These are phyloP conservation scores for Drosophila dives DNA, from an alignment of 2,888 invertebrate species.

Conservation along the genomic window DNA sequence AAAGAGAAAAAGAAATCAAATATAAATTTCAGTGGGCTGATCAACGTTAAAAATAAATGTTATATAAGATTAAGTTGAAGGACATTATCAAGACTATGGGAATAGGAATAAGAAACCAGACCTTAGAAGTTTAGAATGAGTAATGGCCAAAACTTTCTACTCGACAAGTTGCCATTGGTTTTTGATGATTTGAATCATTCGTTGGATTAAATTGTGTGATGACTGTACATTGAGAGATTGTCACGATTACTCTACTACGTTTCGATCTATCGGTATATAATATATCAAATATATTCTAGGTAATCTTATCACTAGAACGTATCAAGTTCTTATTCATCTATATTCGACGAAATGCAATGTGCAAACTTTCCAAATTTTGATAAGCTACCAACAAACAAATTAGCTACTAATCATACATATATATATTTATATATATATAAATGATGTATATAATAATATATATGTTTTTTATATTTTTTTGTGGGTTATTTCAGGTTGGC, in stretches of 20 bases:
- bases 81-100: background rate
- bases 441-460: constrained; percentile 13
- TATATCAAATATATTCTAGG: constrained; percentile 33
- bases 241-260: constrained; percentile 14
- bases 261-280: constrained; percentile 10
- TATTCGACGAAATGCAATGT: constrained; percentile 57
- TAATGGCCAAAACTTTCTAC: background rate
- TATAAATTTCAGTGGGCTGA: background rate
- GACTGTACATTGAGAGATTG: constrained; percentile 6
- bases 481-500: background rate
- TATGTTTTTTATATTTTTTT: background rate
- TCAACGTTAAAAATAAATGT: background rate
- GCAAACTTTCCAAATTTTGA: constrained; percentile 42
- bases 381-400: constrained; percentile 31
- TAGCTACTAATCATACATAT: too few species aligned
- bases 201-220: background rate
- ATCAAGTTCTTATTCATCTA: constrained; percentile 33
- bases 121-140: background rate
- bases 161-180: background rate
- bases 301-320: constrained; percentile 49
- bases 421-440: too few species aligned
- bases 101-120: background rate
- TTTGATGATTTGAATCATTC: background rate
- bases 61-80: background rate
- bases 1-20: too few species aligned